Percentiles rank a stretch among this genome's conserved stretches.
These are phyloP conservation scores for Carlito syrichta DNA, from an alignment of 2,113 vertebrate species.

Conservation along the genomic window DNA sequence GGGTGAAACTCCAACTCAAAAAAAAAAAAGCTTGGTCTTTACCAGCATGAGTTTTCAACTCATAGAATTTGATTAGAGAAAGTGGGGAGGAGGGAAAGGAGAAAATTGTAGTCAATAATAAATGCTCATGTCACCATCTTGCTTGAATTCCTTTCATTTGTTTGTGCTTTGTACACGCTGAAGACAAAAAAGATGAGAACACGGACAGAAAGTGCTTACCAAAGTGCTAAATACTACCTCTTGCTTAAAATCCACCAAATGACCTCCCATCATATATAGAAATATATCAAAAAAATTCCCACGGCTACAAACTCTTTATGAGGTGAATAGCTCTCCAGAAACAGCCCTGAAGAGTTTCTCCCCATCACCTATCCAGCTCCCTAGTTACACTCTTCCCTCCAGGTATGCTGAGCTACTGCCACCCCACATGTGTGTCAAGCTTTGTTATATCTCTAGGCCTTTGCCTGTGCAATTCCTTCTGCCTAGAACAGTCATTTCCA, in stretches of 20 bases:
- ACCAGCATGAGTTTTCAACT: background rate
- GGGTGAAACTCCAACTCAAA: too few relatives aligned
- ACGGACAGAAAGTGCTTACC: background rate
- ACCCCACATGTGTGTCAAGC: rapidly evolving
- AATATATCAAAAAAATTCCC: background rate
- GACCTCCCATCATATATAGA: rapidly evolving
- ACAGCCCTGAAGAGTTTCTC: background rate
- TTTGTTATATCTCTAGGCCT: rapidly evolving
- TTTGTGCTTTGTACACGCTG: background rate
- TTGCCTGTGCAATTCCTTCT: background rate
- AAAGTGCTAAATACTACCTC: background rate
- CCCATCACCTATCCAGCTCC: rapidly evolving
- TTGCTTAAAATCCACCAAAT: background rate
- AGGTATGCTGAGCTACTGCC: rapidly evolving
- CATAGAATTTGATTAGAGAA: constrained; percentile 23
- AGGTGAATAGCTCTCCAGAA: background rate
- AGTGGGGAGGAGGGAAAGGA: background rate
- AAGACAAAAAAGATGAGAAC: background rate
- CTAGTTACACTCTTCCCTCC: rapidly evolving
- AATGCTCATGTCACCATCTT: background rate
- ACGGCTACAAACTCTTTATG: rapidly evolving
- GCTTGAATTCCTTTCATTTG: background rate
- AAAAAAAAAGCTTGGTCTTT: background rate
- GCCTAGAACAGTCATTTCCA: background rate
- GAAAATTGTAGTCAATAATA: background rate